Percentiles rank a stretch among this genome's conserved stretches.
phyloP scores from a whole-genome alignment of 2,113 vertebrate species.

The Pelvicachromis taeniatus region DNA sequence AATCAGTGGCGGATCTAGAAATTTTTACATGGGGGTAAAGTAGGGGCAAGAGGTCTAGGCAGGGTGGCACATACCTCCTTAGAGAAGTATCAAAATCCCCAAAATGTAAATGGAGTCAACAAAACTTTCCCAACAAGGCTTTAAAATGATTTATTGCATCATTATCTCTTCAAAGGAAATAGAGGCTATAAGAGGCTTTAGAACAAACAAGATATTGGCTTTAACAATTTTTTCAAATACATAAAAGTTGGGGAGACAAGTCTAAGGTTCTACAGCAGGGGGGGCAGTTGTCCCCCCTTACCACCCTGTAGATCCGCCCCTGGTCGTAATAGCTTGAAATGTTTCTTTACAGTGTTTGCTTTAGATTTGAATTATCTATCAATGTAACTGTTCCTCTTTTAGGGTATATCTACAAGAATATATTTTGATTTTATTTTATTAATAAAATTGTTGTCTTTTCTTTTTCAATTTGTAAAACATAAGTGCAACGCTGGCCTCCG shows the following conservation, averaged over 20 bases:
- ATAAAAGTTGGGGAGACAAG: too few relatives aligned
- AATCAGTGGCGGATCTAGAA: not conserved
- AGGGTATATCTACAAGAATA: not conserved
- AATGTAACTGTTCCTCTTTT: not conserved
- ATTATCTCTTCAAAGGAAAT: too few relatives aligned
- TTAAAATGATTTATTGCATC: not conserved
- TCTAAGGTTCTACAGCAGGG: too few relatives aligned
- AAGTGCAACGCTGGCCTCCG: not conserved
- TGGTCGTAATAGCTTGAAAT: not conserved
- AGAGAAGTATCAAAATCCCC: not conserved
- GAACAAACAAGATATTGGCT: too few relatives aligned
- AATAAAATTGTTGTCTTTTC: not conserved
- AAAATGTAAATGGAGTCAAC: fast-evolving
- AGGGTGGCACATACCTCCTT: not conserved
- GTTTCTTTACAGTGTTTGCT: not conserved
- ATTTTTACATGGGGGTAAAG: not conserved
- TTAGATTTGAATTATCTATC: not conserved
- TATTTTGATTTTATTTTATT: not conserved
- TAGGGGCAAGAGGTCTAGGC: not conserved
- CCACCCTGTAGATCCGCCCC: too few relatives aligned
- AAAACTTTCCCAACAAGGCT: not conserved
- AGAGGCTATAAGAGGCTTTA: too few relatives aligned
- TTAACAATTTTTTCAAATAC: too few relatives aligned
- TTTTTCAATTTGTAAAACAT: not conserved
- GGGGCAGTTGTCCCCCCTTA: too few relatives aligned